Percentiles rank a stretch among this genome's conserved stretches.
phyloP scores from a whole-genome alignment of 2,113 vertebrate species.

The Caretta caretta region DNA sequence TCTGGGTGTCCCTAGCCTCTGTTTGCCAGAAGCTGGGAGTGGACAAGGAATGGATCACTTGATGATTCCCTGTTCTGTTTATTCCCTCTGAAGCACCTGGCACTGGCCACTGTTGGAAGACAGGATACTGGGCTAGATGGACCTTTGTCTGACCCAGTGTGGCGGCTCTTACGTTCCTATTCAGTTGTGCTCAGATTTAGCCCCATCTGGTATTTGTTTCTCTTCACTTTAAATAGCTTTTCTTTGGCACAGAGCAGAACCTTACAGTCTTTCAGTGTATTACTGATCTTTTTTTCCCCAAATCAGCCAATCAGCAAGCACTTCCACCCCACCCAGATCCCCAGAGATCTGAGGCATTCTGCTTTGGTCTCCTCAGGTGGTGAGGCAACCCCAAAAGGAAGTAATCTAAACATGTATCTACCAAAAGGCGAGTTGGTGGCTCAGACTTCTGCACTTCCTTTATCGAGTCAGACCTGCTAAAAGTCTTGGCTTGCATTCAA shows the following conservation, averaged over 20 bases:
- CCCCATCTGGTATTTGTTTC: background rate
- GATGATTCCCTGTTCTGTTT: too few species aligned
- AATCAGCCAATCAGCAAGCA: rapidly evolving
- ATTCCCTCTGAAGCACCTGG: too few species aligned
- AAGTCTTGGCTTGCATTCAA: background rate
- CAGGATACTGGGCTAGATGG: too few species aligned
- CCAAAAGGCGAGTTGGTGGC: background rate
- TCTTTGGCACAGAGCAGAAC: background rate
- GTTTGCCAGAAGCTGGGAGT: too few species aligned
- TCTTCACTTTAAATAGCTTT: background rate
- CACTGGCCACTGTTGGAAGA: too few species aligned
- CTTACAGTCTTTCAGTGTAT: rapidly evolving
- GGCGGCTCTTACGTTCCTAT: too few species aligned
- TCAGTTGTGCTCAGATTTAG: background rate
- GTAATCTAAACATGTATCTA: background rate
- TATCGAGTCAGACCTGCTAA: background rate
- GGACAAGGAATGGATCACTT: too few species aligned
- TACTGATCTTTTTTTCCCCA: rapidly evolving
- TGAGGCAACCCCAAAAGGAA: background rate
- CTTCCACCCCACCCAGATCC: background rate
- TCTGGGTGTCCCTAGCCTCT: too few species aligned
- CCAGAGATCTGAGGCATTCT: rapidly evolving
- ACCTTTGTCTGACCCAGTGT: too few species aligned
- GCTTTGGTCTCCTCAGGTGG: background rate
- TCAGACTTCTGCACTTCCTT: background rate